Evolutionary conservation across 2,888 invertebrate species (phyloP).

Genomic region (Strigamia transsilvanica): DNA sequence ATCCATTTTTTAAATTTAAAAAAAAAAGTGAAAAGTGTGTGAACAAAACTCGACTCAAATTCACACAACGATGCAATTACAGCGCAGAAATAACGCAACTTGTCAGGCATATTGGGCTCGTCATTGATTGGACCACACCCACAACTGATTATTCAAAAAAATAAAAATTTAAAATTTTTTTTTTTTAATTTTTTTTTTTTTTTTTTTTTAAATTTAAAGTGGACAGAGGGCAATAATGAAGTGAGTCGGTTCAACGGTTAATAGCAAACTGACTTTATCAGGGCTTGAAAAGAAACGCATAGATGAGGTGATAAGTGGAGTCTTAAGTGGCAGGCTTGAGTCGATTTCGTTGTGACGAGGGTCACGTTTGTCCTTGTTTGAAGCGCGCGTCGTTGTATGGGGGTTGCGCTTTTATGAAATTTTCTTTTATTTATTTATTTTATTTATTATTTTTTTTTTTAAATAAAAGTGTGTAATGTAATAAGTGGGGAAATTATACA

Average conservation of each 20-base stretch:
- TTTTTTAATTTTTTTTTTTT: too few relatives aligned
- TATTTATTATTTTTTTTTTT: background rate
- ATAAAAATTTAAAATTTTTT: background rate
- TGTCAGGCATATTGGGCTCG: background rate
- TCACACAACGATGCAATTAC: slow-evolving; percentile 15
- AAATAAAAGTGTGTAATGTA: slow-evolving; percentile 25
- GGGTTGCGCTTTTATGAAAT: background rate
- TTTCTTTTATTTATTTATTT: too few relatives aligned
- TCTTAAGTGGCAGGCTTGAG: slow-evolving; percentile 2
- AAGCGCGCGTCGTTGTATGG: background rate
- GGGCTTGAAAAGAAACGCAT: slow-evolving; percentile 7
- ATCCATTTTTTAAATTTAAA: background rate
- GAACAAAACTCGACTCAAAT: background rate
- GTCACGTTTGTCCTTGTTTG: slow-evolving; percentile 21
- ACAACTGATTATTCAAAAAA: background rate
- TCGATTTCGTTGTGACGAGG: background rate
- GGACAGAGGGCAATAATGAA: background rate
- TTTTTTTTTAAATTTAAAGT: background rate
- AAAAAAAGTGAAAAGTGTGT: background rate
- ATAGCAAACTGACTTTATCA: slow-evolving; percentile 27
- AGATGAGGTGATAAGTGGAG: slow-evolving; percentile 26
- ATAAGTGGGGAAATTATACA: slow-evolving; percentile 38
- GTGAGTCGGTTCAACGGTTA: background rate
- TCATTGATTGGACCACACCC: background rate
- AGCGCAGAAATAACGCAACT: background rate